Base-by-base conservation (phyloP, 2,113 vertebrate species). In the Puntigrus tetrazona region DNA sequence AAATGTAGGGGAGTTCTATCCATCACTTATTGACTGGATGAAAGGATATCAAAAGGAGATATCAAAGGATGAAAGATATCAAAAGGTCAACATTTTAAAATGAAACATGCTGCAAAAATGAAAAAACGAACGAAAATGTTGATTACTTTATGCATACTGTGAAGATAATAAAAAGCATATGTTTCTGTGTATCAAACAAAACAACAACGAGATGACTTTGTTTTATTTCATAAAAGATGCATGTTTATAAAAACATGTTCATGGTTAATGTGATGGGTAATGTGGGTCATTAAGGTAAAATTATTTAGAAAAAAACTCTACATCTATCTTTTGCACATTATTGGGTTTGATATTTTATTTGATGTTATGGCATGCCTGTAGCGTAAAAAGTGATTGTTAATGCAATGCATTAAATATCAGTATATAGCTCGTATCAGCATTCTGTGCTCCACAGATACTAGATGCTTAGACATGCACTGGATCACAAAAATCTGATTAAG, bases 401-500 rank as follows among this genome's bases (percentile, higher is more conserved):
- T 10, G 31, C n/a, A n/a, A n/a, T n/a, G n/a, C n/a, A 20, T 70
- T 34, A 70, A 22, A 70, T n/a, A 70, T n/a, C 20, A 9, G 14
- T 67, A 34, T 18, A 65, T 38, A 70, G n/a, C n/a, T 4, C 38
- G 67, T 70, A 38, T 13, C 36, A 25, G 2, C 41, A 70, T 2
- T 9, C 36, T 41, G 36, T 70, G n/a, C n/a, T 72, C 36, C 2
- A 8, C 65, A 20, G 7, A 20, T 69, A 34, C 38, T 38, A 38
- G 69, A 72, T 22, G 41, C 36, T 41, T 43, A 72, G 36, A 72
- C 36, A 43, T 72, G 69, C 69, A 72, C 36, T 72, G 69, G 16
- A 72, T 72, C 69, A 72, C 36, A 72, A 72, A 43, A 72, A n/a
- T n/a, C 36, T 6, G 22, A 72, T 36, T 41, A 25, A 41, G 69